phyloP scores from a whole-genome alignment of 2,113 vertebrate genomes.

The Ivindomyrus marchei region DNA sequence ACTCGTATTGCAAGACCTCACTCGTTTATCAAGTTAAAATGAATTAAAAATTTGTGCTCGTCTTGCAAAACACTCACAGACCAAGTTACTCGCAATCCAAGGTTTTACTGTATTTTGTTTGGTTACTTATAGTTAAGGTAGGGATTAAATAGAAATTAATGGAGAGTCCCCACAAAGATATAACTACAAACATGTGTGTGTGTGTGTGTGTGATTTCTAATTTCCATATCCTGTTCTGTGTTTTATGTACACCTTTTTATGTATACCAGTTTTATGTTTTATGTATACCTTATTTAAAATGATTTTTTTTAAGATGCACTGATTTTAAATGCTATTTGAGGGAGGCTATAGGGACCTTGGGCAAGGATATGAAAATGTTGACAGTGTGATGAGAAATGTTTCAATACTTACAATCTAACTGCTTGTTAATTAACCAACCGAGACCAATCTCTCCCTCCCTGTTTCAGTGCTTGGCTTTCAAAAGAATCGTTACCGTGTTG shows the following conservation, averaged over 20 bases:
- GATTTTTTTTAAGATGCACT: neutral
- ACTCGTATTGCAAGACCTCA: too few relatives aligned
- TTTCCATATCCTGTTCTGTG: neutral
- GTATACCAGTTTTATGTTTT: neutral
- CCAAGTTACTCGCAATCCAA: too few relatives aligned
- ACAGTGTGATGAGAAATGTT: neutral
- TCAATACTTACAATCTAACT: slow-evolving; percentile 5
- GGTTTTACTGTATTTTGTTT: too few relatives aligned
- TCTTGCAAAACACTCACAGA: too few relatives aligned
- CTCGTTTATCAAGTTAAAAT: too few relatives aligned
- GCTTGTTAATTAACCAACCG: neutral
- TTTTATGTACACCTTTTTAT: neutral
- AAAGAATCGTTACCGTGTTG: neutral
- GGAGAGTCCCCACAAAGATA: too few relatives aligned
- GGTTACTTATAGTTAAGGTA: too few relatives aligned
- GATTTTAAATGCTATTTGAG: neutral
- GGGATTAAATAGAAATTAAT: too few relatives aligned
- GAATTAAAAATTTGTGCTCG: too few relatives aligned
- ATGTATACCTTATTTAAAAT: neutral
- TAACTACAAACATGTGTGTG: neutral
- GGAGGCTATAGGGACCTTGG: neutral
- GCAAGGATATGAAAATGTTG: neutral
- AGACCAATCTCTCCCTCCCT: neutral
- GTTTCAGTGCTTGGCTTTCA: neutral
- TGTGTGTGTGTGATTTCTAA: neutral